These are phyloP conservation scores for Sialia sialis DNA, from an alignment of 2,113 vertebrate species.

Conservation along the genomic window DNA sequence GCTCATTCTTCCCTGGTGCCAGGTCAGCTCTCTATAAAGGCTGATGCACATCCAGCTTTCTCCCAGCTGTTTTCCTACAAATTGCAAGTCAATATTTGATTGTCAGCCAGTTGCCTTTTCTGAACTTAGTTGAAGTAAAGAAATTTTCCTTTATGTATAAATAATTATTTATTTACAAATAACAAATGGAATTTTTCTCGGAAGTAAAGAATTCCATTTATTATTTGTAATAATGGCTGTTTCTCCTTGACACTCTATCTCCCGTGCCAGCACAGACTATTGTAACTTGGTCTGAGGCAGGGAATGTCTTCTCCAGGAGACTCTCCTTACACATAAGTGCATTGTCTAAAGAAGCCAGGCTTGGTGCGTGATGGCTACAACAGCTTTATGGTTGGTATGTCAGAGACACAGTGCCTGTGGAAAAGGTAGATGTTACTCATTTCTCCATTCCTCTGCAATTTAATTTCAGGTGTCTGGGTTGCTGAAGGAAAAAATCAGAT, in stretches of 20 bases:
- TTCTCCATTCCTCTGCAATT: not conserved
- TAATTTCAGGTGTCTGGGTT: not conserved
- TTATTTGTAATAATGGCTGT: not conserved
- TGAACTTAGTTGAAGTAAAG: not conserved
- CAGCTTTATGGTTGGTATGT: not conserved
- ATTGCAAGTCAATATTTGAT: not conserved
- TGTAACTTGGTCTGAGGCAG: not conserved
- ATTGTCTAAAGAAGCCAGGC: not conserved
- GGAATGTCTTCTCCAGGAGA: not conserved
- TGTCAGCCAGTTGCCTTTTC: not conserved
- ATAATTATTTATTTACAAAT: not conserved
- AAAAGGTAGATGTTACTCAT: not conserved
- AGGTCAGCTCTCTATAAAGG: not conserved
- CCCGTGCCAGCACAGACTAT: not conserved
- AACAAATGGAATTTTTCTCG: not conserved
- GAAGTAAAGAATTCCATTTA: not conserved
- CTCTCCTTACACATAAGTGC: not conserved
- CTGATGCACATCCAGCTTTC: not conserved
- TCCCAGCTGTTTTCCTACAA: not conserved
- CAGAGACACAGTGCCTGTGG: not conserved
- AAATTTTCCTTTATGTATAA: not conserved
- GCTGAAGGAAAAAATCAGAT: not conserved
- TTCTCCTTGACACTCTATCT: not conserved
- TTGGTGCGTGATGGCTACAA: not conserved
- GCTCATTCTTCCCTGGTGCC: not conserved